phyloP scores from a whole-genome alignment of 2,797 vertebrate species.

The Sciurus vulgaris region DNA sequence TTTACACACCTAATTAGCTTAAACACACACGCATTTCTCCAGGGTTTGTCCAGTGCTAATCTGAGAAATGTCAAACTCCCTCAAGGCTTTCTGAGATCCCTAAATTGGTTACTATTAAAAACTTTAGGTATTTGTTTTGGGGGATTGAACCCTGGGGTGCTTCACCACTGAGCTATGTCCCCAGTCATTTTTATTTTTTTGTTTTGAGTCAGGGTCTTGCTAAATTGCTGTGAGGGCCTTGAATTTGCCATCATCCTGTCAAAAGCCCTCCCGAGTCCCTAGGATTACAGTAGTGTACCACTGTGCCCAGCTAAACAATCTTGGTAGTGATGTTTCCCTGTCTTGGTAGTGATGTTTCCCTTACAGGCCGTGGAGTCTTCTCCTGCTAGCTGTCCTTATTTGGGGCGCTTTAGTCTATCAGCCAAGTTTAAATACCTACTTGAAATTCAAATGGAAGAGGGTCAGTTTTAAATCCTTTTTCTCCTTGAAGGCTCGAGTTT shows the following conservation, averaged over 20 bases:
- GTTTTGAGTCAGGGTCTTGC: too few relatives aligned
- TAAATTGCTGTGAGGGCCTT: too few relatives aligned
- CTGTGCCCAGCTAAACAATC: not conserved
- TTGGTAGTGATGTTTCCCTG: not conserved
- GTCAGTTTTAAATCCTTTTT: constrained; percentile 7
- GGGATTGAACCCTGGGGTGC: too few relatives aligned
- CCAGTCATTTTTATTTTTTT: too few relatives aligned
- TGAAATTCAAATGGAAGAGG: constrained; percentile 23
- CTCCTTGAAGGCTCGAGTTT: not conserved
- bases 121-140: too few relatives aligned
- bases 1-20: constrained; percentile 28
- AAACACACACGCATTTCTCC: not conserved
- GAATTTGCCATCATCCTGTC: too few relatives aligned
- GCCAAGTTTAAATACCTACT: not conserved
- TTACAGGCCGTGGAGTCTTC: not conserved
- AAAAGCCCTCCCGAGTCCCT: too few relatives aligned
- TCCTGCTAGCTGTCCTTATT: constrained; percentile 6
- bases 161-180: too few relatives aligned
- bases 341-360: not conserved
- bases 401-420: not conserved
- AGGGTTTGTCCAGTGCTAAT: constrained; percentile 18
- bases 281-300: too few relatives aligned
- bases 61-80: not conserved
- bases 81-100: not conserved
- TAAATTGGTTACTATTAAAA: not conserved